Conservation (phyloP, 37 sponge, comb jelly and placozoan species). For the Haliclona indistincta region DNA sequence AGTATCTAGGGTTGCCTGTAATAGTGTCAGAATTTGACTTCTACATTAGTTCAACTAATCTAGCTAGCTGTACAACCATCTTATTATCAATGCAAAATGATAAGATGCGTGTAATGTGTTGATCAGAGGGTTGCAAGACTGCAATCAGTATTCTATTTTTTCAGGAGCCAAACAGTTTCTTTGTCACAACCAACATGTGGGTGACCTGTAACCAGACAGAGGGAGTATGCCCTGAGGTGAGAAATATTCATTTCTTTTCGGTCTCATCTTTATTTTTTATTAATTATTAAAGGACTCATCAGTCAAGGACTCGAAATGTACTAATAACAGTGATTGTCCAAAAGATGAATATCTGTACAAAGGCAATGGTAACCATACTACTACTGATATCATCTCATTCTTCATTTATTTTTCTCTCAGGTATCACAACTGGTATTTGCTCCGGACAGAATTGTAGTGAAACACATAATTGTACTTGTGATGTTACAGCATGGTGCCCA, state of each 20-base stretch:
- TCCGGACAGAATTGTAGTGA: slow-evolving; percentile 29
- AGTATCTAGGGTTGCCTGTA: background rate
- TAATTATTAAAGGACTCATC: too few species aligned
- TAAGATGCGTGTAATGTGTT: too few species aligned
- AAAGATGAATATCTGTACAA: background rate
- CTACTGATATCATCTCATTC: too few species aligned
- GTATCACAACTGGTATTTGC: slow-evolving; percentile 46
- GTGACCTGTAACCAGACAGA: slow-evolving; percentile 52
- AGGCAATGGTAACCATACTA: too few species aligned
- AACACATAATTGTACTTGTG: slow-evolving; percentile 32
- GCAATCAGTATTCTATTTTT: too few species aligned
- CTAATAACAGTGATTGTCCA: slow-evolving; percentile 1
- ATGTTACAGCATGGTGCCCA: slow-evolving; percentile 66
- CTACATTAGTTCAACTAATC: too few species aligned
- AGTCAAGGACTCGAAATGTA: slow-evolving; percentile 14
- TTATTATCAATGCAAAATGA: too few species aligned
- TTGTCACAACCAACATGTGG: slow-evolving; percentile 75
- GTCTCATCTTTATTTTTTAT: background rate
- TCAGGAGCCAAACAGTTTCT: slow-evolving; percentile 66
- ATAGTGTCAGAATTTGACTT: too few species aligned
- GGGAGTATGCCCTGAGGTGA: slow-evolving; percentile 68
- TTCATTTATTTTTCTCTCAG: too few species aligned
- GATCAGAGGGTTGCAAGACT: too few species aligned
- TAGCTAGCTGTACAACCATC: too few species aligned
- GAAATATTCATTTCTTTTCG: background rate